Base-by-base conservation (phyloP, 2,888 invertebrate genomes). In the Yponomeuta sedellus region DNA sequence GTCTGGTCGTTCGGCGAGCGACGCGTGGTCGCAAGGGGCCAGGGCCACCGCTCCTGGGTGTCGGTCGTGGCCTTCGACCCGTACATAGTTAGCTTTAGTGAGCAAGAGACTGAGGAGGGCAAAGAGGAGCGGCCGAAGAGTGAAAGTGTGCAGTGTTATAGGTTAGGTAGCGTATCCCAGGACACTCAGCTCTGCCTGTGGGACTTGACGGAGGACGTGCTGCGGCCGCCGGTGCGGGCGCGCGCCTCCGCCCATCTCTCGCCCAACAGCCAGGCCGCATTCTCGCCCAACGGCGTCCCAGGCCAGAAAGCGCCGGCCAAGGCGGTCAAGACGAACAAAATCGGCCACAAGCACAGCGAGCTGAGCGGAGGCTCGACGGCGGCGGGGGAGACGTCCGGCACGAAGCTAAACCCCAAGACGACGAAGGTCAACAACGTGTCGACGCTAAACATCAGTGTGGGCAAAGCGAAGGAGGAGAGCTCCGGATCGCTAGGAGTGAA, bases 31-130 rank as follows among this genome's bases (percentile, higher is more conserved):
- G 99, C 99, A n/a, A 92, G 99, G 59, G 99, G 99, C 0, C 98
- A 98, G 80, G 99, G 99, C 0, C 99, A 99, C 86, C 94, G 97
- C 73, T 98, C 98, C 67, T 99, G 99, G 99, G 98, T 99, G 20
- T 97, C 97, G 65, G 97, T 98, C 22, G 99, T 99, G 22, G 96
- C 98, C 6, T 98, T 99, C 80, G 98, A 98, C 86, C 96, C 97
- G 0, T 97, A 94, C 79, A 95, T 95, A 0, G 95, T 95, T 11
- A 94, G 94, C 66, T 94, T 95, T 73, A 93, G 94, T 69, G 94
- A 94, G 71, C 92, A 93, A 71, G 92, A 92, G 67, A 92, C 92
- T 72, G 92, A 92, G 78, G 94, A 94, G 67, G 93, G 93, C 66
- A 87, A 88, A 25, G 79, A 80, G 52, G 85, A 86, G 62, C 85